Evolutionary conservation across 2,797 vertebrate genomes (phyloP).

Genomic region (Enteromius fasciolatus): DNA sequence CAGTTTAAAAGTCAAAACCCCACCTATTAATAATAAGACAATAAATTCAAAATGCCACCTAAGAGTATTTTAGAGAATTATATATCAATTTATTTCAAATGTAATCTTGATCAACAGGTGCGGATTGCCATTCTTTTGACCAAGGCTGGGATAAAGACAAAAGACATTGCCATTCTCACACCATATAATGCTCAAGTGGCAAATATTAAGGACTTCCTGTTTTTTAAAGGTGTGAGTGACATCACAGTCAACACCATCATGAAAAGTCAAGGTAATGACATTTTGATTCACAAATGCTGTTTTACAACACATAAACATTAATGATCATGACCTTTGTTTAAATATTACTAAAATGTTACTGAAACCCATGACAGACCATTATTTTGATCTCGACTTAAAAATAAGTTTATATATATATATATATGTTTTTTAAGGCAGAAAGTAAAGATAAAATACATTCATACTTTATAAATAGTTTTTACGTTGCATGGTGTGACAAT

Average conservation of each 20-base stretch:
- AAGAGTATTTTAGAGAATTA: too few species aligned
- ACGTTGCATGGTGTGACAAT: too few species aligned
- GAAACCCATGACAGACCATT: too few species aligned
- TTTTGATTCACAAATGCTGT: background rate
- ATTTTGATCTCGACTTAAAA: too few species aligned
- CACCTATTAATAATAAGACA: too few species aligned
- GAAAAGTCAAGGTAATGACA: conserved; percentile 82
- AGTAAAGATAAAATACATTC: too few species aligned
- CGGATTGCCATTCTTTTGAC: conserved; percentile 73
- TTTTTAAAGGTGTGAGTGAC: background rate
- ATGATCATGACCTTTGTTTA: too few species aligned
- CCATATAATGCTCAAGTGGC: conserved; percentile 83
- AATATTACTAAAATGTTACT: too few species aligned
- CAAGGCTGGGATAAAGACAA: conserved; percentile 64
- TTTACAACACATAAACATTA: background rate
- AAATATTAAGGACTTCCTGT: conserved; percentile 71
- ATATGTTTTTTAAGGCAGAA: too few species aligned
- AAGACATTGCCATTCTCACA: conserved; percentile 77
- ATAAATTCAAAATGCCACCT: background rate
- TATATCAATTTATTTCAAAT: background rate
- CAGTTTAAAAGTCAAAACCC: too few species aligned
- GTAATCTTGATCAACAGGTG: conserved; percentile 67
- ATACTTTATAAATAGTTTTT: too few species aligned
- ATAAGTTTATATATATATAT: too few species aligned
- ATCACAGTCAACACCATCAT: conserved; percentile 80